Base-by-base conservation (phyloP, 2,888 invertebrate genomes). In the Melieria omissa region DNA sequence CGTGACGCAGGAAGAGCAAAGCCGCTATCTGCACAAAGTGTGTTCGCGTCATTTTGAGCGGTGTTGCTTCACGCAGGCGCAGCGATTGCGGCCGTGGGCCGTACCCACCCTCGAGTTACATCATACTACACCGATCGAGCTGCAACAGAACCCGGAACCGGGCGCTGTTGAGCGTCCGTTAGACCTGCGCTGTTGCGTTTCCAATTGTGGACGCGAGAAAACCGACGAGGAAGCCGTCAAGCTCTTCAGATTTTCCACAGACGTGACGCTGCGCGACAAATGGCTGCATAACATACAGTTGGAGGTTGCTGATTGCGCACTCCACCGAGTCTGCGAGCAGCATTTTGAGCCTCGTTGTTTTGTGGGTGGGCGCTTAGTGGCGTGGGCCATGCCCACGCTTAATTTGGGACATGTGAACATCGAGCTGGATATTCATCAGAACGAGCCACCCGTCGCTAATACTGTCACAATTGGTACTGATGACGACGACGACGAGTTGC, bases 1-100 rank as follows among this genome's bases (percentile, higher is more conserved):
- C 54, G 54, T 85, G 10, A 74, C 75, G n/a, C 73, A 76, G 14
- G 71, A 76, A 44, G 81, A 82, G 49, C 70, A 78, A 45, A 80
- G 80, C 42, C 78, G 80, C 1, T 80, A 82, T 65, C 74, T 79
- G 74, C 76, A 78, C n/a, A 83, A 79, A 49, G 79, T 85, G n/a
- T 84, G 84, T n/a, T 76, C 78, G 47, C 74, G 73, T 7, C 84
- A 84, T 67, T 84, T 84, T 52, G 85, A 85, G 54, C 7, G 77
- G 0, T 70, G 55, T 8, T 85, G 84, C 14, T 65, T 79, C 10
- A 76, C 75, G 0, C 77, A 78, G 41, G 73, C 77, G 3, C 80
- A 78, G 29, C 79, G 82, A 6, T 55, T 85, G 6, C 77, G 80
- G 41, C 74, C 80, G 0, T 85, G 84, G 84, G 81, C 82, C 10